Conservation (phyloP, 2,113 vertebrate species). For the Sula dactylatra region DNA sequence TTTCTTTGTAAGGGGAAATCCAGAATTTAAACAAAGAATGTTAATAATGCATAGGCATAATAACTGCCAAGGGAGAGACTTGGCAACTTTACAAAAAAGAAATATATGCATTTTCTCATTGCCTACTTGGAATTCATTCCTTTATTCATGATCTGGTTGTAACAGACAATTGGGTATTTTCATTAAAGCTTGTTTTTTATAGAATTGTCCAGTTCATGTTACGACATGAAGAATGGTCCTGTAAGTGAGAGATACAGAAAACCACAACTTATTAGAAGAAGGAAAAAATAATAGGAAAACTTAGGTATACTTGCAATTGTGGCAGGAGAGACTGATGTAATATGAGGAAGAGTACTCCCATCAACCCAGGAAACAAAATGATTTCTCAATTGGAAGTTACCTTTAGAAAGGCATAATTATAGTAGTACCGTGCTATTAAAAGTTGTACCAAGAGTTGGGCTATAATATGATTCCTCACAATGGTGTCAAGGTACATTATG, state of each 20-base stretch:
- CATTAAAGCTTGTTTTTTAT: background rate
- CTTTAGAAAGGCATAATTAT: background rate
- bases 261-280: background rate
- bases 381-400: background rate
- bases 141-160: background rate
- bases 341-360: background rate
- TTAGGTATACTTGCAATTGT: background rate
- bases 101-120: slow-evolving; percentile 1
- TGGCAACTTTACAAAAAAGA: background rate
- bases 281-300: background rate
- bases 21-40: background rate
- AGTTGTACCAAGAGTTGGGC: background rate
- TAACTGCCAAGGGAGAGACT: background rate
- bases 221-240: background rate
- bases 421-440: background rate
- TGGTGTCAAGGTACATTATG: background rate
- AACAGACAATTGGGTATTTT: background rate
- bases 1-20: background rate
- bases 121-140: background rate
- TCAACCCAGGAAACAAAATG: background rate
- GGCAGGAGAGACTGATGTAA: background rate
- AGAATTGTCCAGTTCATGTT: background rate
- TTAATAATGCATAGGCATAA: slow-evolving; percentile 1
- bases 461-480: background rate
- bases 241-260: background rate